These are phyloP conservation scores for Ondatra zibethicus DNA, from an alignment of 2,113 vertebrate species.

Conservation along the genomic window DNA sequence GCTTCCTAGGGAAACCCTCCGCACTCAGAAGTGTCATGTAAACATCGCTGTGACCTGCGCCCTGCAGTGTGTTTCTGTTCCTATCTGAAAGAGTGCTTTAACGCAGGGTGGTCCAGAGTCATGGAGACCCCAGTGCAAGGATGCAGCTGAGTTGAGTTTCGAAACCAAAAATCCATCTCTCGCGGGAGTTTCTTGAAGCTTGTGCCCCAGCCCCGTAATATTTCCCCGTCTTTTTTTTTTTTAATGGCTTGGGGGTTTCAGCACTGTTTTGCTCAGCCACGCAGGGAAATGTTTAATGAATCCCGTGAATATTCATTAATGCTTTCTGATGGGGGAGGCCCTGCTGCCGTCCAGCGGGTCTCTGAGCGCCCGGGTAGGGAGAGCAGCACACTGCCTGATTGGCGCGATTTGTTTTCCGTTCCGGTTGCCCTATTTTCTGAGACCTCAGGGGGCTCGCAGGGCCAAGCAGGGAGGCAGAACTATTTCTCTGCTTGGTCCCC, in stretches of 20 bases:
- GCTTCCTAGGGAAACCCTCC: not conserved
- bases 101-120: not conserved
- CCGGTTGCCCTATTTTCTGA: conserved; percentile 75
- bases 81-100: not conserved
- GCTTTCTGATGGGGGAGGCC: conserved; percentile 80
- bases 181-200: conserved; percentile 75
- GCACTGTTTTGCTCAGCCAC: conserved; percentile 81
- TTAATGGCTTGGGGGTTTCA: conserved; percentile 82
- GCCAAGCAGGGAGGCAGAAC: conserved; percentile 49
- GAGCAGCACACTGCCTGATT: conserved; percentile 22
- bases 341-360: conserved; percentile 61
- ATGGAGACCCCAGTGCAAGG: not conserved
- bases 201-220: conserved; percentile 64
- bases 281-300: conserved; percentile 83
- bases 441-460: conserved; percentile 49
- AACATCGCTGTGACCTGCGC: not conserved
- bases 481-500: not conserved
- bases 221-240: conserved; percentile 1
- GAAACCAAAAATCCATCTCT: conserved; percentile 47
- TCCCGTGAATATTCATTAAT: conserved; percentile 87
- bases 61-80: not conserved
- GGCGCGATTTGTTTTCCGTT: conserved; percentile 73
- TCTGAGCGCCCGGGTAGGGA: not conserved
- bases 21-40: not conserved
- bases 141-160: not conserved